Percentiles rank a stretch among this genome's conserved stretches.
Conservation (phyloP, 2,888 invertebrate genomes). For the Clusia tigrina region DNA sequence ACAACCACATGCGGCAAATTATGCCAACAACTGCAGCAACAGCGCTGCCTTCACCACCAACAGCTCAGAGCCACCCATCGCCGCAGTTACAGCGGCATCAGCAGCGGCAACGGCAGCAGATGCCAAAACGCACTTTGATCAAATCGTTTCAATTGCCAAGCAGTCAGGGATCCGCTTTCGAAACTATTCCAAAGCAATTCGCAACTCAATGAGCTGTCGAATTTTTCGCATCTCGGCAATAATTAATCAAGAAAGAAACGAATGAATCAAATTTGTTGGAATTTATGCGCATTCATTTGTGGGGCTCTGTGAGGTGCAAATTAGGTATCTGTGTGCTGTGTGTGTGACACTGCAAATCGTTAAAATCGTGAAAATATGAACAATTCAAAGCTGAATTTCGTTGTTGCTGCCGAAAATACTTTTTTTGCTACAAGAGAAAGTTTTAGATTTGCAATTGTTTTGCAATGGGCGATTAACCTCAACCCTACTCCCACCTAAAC, state of each 20-base stretch:
- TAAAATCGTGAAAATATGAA: too few species aligned
- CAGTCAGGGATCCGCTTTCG: too few species aligned
- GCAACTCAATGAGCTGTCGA: too few species aligned
- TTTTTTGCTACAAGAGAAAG: too few species aligned
- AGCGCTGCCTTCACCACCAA: too few species aligned
- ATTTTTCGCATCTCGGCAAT: background rate
- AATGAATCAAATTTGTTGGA: background rate
- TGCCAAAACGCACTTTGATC: background rate
- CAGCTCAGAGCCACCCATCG: too few species aligned
- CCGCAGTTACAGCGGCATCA: background rate
- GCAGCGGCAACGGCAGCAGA: background rate
- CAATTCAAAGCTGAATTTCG: too few species aligned
- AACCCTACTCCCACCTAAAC: conserved; percentile 20
- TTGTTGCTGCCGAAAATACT: too few species aligned
- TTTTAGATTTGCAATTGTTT: conserved; percentile 16
- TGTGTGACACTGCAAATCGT: too few species aligned
- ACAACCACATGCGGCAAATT: conserved; percentile 7
- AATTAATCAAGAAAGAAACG: background rate
- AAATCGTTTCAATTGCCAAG: too few species aligned
- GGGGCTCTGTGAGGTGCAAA: background rate
- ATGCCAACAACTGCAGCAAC: conserved; percentile 10
- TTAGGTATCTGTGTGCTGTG: too few species aligned
- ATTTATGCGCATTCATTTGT: background rate
- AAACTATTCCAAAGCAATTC: too few species aligned
- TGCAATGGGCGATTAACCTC: conserved; percentile 32